Base-by-base conservation (phyloP, 1,140 invertebrate genomes). In the Thalassaphorura encarpata region DNA sequence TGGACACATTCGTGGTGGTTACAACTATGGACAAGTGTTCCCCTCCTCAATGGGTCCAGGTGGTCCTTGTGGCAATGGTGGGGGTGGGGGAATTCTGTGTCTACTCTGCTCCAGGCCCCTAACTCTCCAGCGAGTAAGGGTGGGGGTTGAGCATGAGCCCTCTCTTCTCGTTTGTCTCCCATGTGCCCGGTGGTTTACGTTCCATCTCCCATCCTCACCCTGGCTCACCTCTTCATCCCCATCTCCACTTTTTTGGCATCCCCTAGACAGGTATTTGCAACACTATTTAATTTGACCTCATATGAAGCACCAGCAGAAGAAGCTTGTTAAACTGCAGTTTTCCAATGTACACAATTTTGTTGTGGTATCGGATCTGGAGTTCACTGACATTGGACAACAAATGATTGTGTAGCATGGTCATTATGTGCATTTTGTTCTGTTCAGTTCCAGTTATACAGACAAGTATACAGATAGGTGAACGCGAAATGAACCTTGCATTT, bases 181-280 rank as follows among this genome's bases (percentile, higher is more conserved):
- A 39, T 64, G 62, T 53, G 62, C 49, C 16, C 52, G 62, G 5
- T 64, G 58, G 58, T 56, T 60, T 28, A 58, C 60, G 18, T 61
- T 47, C 39, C 26, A 52, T 29, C 55, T 39, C 27, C 48, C 55
- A 24, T 39, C 19, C 5, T 8, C 28, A 3, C 19, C 49, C 29
- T 53, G 54, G 53, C 51, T 56, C 52, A 26, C 15, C 18, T 36
- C 27, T 6, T 49, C 46, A 6, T 27, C 39, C 21, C 40, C 55
- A 26, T 29, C 36, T 13, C 45, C 24, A 29, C 23, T 23, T 43
- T 53, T 19, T n/a, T 41, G 33, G 15, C 42, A 42, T 43, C 47
- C 18, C 24, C 13, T 18, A 11, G 15, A 23, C 3, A 26, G 5
- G 11, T 18, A 16, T 21, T 13, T 54, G 11, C 39, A 5, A 24